phyloP scores from a whole-genome alignment of 2,113 vertebrate genomes.

The Ibidorhyncha struthersii region DNA sequence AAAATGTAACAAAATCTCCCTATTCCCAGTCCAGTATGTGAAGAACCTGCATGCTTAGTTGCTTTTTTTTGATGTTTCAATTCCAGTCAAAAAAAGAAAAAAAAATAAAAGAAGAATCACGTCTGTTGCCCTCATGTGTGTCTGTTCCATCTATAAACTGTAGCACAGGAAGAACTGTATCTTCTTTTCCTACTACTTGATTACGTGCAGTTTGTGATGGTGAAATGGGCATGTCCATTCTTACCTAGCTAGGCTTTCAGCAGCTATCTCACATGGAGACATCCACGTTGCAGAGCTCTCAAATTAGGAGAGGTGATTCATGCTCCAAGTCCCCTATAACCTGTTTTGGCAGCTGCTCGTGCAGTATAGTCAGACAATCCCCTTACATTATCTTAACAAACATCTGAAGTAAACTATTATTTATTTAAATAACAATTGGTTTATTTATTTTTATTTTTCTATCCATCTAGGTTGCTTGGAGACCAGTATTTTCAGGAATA shows the following conservation, averaged over 20 bases:
- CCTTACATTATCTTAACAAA: neutral
- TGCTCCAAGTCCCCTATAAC: rapidly evolving
- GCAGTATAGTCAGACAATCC: neutral
- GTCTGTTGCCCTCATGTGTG: neutral
- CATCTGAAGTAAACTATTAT: neutral
- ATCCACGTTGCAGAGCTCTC: neutral
- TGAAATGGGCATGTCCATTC: neutral
- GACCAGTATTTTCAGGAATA: conserved; percentile 81
- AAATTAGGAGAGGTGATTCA: neutral
- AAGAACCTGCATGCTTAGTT: neutral
- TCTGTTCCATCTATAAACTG: neutral
- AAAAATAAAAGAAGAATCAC: neutral
- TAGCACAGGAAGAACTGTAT: neutral
- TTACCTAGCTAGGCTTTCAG: neutral
- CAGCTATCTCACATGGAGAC: neutral
- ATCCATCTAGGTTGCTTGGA: conserved; percentile 79
- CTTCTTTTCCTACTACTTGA: neutral
- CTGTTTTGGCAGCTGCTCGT: neutral
- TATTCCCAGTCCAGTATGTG: neutral
- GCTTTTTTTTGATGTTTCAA: neutral
- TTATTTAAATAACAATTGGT: neutral
- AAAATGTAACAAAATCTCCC: neutral
- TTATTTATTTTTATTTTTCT: neutral
- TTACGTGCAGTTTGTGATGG: neutral
- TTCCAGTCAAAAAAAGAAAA: neutral